A percentile compares a stretch with the other conserved stretches of the same genome.
Conservation (phyloP, 1,140 invertebrate species). For the Pomacea maculata region DNA sequence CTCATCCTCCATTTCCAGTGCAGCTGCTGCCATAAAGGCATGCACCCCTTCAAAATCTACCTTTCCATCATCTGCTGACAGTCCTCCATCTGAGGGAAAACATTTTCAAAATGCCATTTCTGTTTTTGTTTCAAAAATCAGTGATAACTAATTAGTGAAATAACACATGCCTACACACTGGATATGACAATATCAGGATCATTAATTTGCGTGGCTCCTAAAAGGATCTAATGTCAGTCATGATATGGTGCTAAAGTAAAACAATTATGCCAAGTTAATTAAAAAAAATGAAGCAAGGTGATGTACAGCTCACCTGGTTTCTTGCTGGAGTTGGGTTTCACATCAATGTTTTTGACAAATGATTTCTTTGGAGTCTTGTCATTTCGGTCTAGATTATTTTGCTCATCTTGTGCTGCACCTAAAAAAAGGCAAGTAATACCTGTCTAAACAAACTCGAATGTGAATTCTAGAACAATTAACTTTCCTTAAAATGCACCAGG, state of each 20-base stretch:
- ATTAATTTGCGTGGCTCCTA: not conserved
- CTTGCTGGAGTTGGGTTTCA: not conserved
- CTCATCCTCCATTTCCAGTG: conserved; percentile 54
- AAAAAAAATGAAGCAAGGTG: not conserved
- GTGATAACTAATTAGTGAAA: too few species aligned
- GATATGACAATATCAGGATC: too few species aligned
- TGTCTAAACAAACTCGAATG: too few species aligned
- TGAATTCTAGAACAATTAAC: too few species aligned
- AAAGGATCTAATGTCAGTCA: not conserved
- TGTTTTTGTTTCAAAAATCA: too few species aligned
- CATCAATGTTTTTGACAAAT: conserved; percentile 40
- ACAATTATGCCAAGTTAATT: not conserved
- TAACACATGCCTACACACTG: too few species aligned
- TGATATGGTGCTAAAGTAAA: not conserved
- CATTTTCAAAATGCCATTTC: too few species aligned
- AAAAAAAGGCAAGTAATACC: not conserved
- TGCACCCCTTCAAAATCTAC: conserved; percentile 53
- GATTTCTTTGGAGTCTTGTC: conserved; percentile 25
- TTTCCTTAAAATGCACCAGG: too few species aligned
- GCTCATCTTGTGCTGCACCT: conserved; percentile 6
- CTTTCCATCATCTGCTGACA: conserved; percentile 17
- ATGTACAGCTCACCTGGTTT: not conserved
- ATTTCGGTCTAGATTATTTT: conserved; percentile 46
- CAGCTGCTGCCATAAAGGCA: conserved; percentile 47
- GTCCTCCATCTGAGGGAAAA: too few species aligned